Percentiles rank a stretch among this genome's conserved stretches.
Conservation (phyloP, 2,113 vertebrate species). For the Thunnus maccoyii region DNA sequence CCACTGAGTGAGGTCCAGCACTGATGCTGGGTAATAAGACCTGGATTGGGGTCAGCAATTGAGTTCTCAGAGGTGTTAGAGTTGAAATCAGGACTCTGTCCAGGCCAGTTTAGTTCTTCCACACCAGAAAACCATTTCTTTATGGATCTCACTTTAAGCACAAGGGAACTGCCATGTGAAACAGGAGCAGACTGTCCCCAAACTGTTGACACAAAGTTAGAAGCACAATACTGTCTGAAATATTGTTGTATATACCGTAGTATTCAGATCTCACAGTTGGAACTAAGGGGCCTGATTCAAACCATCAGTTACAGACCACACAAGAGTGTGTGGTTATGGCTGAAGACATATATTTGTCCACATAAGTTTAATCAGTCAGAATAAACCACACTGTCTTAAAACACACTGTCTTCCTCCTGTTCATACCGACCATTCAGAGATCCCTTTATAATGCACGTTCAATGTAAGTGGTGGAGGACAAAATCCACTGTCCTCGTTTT, state of each 20-base stretch:
- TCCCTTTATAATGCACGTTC: too few species aligned
- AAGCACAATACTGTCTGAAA: too few species aligned
- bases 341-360: too few species aligned
- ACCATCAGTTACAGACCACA: not conserved
- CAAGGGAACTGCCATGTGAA: not conserved
- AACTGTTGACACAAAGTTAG: too few species aligned
- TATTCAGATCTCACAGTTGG: not conserved
- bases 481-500: too few species aligned
- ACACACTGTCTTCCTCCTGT: too few species aligned
- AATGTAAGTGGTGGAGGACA: too few species aligned
- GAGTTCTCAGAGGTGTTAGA: not conserved
- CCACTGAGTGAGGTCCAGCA: not conserved
- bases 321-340: too few species aligned
- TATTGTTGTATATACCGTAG: not conserved
- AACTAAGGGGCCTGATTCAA: not conserved
- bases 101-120: not conserved
- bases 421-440: too few species aligned
- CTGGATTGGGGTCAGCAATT: not conserved
- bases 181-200: too few species aligned
- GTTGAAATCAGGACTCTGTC: not conserved
- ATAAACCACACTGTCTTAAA: too few species aligned
- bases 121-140: not conserved
- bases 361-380: too few species aligned
- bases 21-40: not conserved
- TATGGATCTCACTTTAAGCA: not conserved